A percentile compares a stretch with the other conserved stretches of the same genome.
These are phyloP conservation scores for Cinara cedri DNA, from an alignment of 2,888 invertebrate genomes.

Conservation along the genomic window DNA sequence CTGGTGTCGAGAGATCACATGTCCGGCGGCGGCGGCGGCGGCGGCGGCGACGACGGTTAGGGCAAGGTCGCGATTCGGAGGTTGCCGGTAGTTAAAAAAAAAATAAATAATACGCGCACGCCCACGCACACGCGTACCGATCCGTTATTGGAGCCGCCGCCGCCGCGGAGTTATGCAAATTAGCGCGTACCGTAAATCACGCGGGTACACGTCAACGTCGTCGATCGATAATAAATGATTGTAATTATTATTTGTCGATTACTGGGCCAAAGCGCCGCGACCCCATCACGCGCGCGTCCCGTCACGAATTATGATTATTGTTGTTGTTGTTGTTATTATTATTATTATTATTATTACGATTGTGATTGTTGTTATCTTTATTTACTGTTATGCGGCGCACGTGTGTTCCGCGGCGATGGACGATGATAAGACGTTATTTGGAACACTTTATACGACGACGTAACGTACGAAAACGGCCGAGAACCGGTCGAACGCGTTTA, in stretches of 20 bases:
- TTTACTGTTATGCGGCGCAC: constrained; percentile 7
- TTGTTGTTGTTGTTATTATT: neutral
- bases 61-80: constrained; percentile 27
- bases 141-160: neutral
- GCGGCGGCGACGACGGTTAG: neutral
- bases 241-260: neutral
- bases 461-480: constrained; percentile 11
- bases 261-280: neutral
- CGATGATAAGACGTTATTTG: constrained; percentile 37
- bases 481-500: constrained; percentile 26
- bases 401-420: neutral
- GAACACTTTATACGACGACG: too few species aligned
- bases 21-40: neutral
- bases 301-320: neutral
- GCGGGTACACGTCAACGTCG: constrained; percentile 4
- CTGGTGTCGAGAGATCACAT: neutral
- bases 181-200: neutral
- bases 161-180: constrained; percentile 33
- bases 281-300: constrained; percentile 3
- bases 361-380: neutral
- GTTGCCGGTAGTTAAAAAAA: neutral
- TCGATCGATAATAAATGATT: constrained; percentile 28
- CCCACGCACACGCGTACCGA: constrained; percentile 19
- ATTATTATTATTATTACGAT: neutral
- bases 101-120: constrained; percentile 1